Evolutionary conservation across 2,888 invertebrate species (phyloP), one percentile per base, ranked within the genome.

Genomic region (Hipparchia sbordonii): DNA sequence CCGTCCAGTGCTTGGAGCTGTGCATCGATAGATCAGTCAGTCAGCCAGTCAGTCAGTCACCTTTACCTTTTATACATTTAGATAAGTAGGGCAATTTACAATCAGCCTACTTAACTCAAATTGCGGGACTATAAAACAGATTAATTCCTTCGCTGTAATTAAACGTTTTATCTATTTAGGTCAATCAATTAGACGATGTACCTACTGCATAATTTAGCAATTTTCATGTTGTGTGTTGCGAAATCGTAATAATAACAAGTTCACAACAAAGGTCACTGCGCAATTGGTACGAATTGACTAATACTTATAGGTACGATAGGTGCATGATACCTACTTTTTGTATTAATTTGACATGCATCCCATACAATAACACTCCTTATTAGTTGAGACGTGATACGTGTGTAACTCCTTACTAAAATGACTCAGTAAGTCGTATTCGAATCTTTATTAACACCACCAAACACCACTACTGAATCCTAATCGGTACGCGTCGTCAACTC

Each of bases 141-240:
- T 12, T 60, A 8, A 63, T 10, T 45, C 33, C 9, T 7, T 60
- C 12, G 45, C 10, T 52, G 10, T 52, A 62, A 23, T 51, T 52
- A 65, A 65, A 52, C 51, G 51, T 65, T 51, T 67, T 46, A 67
- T 67, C 67, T 57, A 67, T 67, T 23, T 67, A 13, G 67, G 67
- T 57, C 67, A 57, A 57, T 46, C 9, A 54, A 46, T 67, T 57
- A 45, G 13, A 45, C 56, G 67, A 67, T 45, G 57, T 59, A 48
- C 62, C 48, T 48, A 48, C 48, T 48, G 46, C 1, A 48, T 13
- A 4, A 57, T 33, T 54, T 67, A 9, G 56, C 67, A 46, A 57
- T 67, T 67, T 57, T 45, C 56, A 23, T 67, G 45, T 67, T 67
- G 45, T 67, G 4, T 45, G 56, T 67, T 56, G n/a, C 39, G 54